These are phyloP conservation scores for Pseudochirops corinnae DNA, from an alignment of 2,797 vertebrate genomes.

Conservation along the genomic window DNA sequence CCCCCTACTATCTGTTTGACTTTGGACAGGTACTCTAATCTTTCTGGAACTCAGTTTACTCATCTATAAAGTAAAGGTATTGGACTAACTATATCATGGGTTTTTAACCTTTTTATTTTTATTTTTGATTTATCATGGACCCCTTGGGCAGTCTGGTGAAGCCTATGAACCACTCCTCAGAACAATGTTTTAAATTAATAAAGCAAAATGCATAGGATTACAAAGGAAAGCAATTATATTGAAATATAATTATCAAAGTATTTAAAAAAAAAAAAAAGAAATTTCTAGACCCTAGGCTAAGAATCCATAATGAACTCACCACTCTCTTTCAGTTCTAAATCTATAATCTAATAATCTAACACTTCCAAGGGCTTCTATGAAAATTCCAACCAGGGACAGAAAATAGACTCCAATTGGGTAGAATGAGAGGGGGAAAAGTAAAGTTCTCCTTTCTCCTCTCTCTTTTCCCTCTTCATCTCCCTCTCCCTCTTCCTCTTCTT, in stretches of 20 bases:
- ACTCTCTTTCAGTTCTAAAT: conserved; percentile 9
- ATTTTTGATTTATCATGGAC: neutral
- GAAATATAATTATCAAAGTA: neutral
- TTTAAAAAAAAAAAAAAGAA: neutral
- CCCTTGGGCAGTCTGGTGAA: neutral
- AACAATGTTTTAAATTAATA: neutral
- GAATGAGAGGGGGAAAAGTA: neutral
- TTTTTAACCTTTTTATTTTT: neutral
- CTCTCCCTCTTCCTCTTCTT: neutral
- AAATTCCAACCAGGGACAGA: neutral
- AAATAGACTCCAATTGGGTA: conserved; percentile 8
- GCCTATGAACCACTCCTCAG: neutral
- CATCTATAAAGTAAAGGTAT: neutral
- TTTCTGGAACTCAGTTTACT: neutral
- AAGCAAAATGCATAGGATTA: neutral
- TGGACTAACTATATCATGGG: neutral
- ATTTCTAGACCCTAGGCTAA: neutral
- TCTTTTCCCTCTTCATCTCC: neutral
- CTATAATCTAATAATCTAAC: neutral
- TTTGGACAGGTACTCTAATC: neutral
- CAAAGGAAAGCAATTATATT: neutral
- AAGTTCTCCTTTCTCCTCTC: neutral
- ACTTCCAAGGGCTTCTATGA: neutral
- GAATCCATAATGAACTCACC: neutral
- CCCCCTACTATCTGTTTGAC: neutral